phyloP scores from a whole-genome alignment of 2,888 invertebrate genomes.

The Leucozona laternaria region DNA sequence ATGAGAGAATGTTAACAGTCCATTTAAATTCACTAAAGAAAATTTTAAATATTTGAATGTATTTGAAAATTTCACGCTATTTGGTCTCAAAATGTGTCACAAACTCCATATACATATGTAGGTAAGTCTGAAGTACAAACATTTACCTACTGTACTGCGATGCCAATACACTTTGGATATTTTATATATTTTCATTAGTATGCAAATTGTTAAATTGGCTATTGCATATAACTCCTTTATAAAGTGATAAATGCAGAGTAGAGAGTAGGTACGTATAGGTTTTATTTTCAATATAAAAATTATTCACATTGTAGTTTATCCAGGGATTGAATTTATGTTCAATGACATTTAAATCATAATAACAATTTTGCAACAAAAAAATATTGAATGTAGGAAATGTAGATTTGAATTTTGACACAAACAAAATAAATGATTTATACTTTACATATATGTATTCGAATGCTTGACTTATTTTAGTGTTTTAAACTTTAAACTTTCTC shows the following conservation, averaged over 20 bases:
- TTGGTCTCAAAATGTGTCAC: constrained; percentile 47
- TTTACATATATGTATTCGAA: too few relatives aligned
- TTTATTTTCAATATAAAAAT: constrained; percentile 22
- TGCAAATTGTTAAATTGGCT: constrained; percentile 67
- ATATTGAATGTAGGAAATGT: too few relatives aligned
- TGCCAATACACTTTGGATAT: too few relatives aligned
- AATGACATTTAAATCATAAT: neutral
- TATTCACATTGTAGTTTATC: neutral
- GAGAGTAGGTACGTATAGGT: neutral
- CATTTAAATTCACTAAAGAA: constrained; percentile 62
- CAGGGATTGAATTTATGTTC: neutral
- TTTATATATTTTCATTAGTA: constrained; percentile 41
- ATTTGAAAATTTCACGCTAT: constrained; percentile 61
- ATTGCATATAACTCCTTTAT: constrained; percentile 27
- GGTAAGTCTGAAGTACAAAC: too few relatives aligned
- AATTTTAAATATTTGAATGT: constrained; percentile 59
- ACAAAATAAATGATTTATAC: too few relatives aligned
- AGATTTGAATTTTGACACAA: too few relatives aligned
- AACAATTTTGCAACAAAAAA: neutral
- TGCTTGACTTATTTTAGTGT: too few relatives aligned
- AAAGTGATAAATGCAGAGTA: constrained; percentile 12
- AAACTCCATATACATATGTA: neutral
- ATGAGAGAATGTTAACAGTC: constrained; percentile 63
- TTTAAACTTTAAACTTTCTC: too few relatives aligned
- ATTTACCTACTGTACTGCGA: too few relatives aligned